Base-by-base conservation (phyloP, 2,888 invertebrate species). In the Machimus rusticus region DNA sequence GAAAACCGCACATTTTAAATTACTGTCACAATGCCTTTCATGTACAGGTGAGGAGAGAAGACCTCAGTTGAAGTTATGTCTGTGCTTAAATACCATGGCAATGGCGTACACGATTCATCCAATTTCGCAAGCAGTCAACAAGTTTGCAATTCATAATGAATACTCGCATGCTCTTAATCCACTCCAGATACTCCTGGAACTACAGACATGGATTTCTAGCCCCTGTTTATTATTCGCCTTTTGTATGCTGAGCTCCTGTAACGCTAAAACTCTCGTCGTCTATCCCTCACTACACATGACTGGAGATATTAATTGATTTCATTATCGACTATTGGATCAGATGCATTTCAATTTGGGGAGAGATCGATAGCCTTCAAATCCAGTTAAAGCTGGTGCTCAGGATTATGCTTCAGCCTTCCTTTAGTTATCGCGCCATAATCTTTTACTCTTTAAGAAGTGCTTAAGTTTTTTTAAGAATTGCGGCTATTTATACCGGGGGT, bases 251-350 rank as follows among this genome's bases (percentile, higher is more conserved):
- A 79, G 39, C 79, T 23, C n/a, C 19, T 23, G 28, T 51, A 79
- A 46, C 79, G 16, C 66, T 14, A 79, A 46, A 39, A n/a, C 39
- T 79, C n/a, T 51, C 14, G n/a, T 9, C 79, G 6, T 23, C 46
- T 28, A 39, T n/a, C 23, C 37, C n/a, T n/a, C 28, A 66, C 23
- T 19, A 66, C 66, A 66, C 19, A 46, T 43, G 39, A 79, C 28
- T 46, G 28, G 23, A 46, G 79, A 9, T 23, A 46, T 43, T 79
- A 79, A 79, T 79, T 79, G 46, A 79, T 79, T 79, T 79, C 46
- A 79, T 79, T 79, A 79, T 46, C 28, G 79, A 28, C 43, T 46
- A 28, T 39, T 23, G 37, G 46, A 28, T 28, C 43, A 46, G 28
- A 79, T 39, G 28, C 23, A 46, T 46, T 79, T 79, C 39, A 19